A percentile compares a stretch with the other conserved stretches of the same genome.
Evolutionary conservation across 1,140 invertebrate species (phyloP).

Genomic region (Drosophila hydei): DNA sequence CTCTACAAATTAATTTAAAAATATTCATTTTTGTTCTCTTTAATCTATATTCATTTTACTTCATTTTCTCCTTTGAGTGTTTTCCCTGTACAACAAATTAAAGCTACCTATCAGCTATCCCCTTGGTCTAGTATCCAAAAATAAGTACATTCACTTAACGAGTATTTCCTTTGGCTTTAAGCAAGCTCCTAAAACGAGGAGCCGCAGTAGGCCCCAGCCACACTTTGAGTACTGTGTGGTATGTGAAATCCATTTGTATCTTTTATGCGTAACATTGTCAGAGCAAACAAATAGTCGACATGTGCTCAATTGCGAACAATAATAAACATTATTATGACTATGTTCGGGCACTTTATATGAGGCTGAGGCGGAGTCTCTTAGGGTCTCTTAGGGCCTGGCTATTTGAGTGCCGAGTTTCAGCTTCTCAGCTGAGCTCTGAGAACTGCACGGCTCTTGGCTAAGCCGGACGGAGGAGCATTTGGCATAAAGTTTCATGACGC

Average conservation of each 20-base stretch:
- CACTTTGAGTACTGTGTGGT: background rate
- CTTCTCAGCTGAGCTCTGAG: constrained; percentile 4
- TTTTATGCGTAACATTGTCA: constrained; percentile 25
- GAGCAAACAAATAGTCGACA: constrained; percentile 22
- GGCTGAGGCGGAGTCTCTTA: constrained; percentile 54
- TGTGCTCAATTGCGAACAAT: constrained; percentile 63
- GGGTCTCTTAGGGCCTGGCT: constrained; percentile 12
- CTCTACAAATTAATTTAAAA: too few species aligned
- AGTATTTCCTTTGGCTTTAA: constrained; percentile 11
- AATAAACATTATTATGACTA: constrained; percentile 79
- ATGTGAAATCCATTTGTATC: constrained; percentile 36
- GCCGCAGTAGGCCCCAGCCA: background rate
- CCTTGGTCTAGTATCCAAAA: too few species aligned
- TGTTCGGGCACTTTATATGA: constrained; percentile 60
- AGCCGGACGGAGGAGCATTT: constrained; percentile 40
- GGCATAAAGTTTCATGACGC: constrained; percentile 78
- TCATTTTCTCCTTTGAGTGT: background rate
- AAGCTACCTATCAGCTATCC: background rate
- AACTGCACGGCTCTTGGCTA: background rate
- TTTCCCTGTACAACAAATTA: too few species aligned
- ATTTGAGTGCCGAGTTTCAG: constrained; percentile 17
- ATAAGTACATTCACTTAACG: background rate
- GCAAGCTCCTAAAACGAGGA: background rate
- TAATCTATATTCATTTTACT: background rate
- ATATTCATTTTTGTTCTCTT: too few species aligned